Evolutionary conservation across 2,797 vertebrate genomes (phyloP), one percentile per base, ranked within the genome.

Genomic region (Megalops cyprinoides): DNA sequence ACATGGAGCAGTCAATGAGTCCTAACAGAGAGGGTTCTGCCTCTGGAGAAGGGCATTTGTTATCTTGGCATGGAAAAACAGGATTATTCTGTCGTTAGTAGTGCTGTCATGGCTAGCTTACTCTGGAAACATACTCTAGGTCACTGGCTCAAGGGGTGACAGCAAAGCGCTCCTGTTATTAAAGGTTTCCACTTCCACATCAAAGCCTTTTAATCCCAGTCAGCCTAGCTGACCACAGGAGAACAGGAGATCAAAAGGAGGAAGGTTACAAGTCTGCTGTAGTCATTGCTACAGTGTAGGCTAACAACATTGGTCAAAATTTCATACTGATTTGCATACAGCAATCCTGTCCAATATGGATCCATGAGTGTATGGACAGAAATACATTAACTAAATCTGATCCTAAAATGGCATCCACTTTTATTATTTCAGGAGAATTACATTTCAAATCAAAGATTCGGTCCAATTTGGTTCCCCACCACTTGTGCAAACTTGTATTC

Each of bases 141-240:
- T n/a, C n/a, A n/a, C n/a, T 51, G 48, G 31, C 48, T 53, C 9
- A 34, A 28, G 31, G 31, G 34, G 28, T 28, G 46, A 28, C 28
- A 74, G n/a, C 74, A 46, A 76, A 34, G 48, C 34, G 34, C 46
- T 76, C 34, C 28, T 76, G 34, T 25, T 51, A 7, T 18, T 51
- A 12, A 76, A 25, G 76, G 53, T 76, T 76, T 53, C 74, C 46
- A 75, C 49, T 49, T 75, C 51, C 28, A 55, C 74, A 20, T 56
- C 49, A 42, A 34, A 58, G 37, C 55, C 34, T 58, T 51, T 76
- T 28, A 28, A 25, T 71, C 49, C 23, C 7, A 74, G 14, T 18
- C 7, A 46, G 37, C 25, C 56, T 65, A 58, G 37, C 48, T 34
- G 49, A 48, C 48, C 56, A 77, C 4, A 60, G 44, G 55, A 44